Conservation (phyloP, 2,888 invertebrate species). For the Scaptomyza flava region DNA sequence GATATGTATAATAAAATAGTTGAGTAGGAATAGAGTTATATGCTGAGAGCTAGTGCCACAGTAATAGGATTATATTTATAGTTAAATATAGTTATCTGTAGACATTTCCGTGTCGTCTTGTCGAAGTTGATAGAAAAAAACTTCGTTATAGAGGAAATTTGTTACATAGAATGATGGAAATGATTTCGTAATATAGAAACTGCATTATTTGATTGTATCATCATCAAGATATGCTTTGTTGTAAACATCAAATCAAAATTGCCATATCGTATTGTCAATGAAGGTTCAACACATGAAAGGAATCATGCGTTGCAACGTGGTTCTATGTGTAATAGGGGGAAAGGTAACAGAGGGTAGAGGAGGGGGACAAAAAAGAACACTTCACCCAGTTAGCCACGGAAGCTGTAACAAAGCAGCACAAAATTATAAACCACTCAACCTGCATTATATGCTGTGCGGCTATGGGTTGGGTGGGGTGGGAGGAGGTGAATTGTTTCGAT, state of each 20-base stretch:
- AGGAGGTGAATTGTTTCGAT: constrained; percentile 42
- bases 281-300: neutral
- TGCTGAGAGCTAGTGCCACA: too few relatives aligned
- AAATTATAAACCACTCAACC: constrained; percentile 53
- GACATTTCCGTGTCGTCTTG: too few relatives aligned
- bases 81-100: too few relatives aligned
- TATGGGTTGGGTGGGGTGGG: neutral
- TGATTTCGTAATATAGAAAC: too few relatives aligned
- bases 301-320: neutral
- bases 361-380: constrained; percentile 4
- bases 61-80: too few relatives aligned
- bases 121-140: too few relatives aligned
- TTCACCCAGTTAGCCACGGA: constrained; percentile 53
- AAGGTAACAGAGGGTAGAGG: neutral
- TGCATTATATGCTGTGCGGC: constrained; percentile 46
- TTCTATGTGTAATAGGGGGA: neutral
- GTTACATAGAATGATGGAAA: too few relatives aligned
- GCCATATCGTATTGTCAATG: neutral
- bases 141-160: too few relatives aligned
- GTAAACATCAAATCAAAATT: neutral
- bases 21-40: too few relatives aligned
- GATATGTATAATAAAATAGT: too few relatives aligned
- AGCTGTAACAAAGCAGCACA: constrained; percentile 33
- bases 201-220: too few relatives aligned
- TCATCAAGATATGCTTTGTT: too few relatives aligned